Base-by-base conservation (phyloP, 1,140 invertebrate species). In the Anoplophora glabripennis region DNA sequence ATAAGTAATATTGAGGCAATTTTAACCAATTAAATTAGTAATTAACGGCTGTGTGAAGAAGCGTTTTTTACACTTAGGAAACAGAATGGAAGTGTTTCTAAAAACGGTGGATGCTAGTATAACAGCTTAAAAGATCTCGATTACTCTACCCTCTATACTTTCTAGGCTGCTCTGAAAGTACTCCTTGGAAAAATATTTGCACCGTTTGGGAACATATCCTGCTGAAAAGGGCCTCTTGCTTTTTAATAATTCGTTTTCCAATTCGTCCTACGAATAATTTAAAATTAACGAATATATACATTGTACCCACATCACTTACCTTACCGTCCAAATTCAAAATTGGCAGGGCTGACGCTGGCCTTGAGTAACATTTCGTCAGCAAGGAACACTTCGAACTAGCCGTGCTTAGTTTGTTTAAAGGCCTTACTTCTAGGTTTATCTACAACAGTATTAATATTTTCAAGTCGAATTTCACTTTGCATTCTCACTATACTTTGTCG, bases 311-410 rank as follows among this genome's bases (percentile, higher is more conserved):
- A 33, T 11, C 12, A 36, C 45, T 53, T 37, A 57, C 49, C 46
- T 59, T 51, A 21, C 63, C 59, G n/a, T 61, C 51, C 18, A 59
- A 59, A 59, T 63, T 59, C 33, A 72, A 59, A 12, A 34, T 37
- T 17, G 69, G 63, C 11, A 66, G 36, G n/a, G 70, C 68, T 5
- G 70, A 72, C 8, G 53, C 67, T 3, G 70, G 69, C 56, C 70
- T 59, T 1, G 60, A 62, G 41, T 55, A 67, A 14, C 55, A 59
- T 56, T 62, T 70, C 3, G 55, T 59, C 33, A 63, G 58, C 14
- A 63, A 47, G 10, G 48, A 38, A 53, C 47, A 62, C 40, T 63
- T 69, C 8, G 60, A 62, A 53, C 61, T 66, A 7, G 64, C 64
- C 9, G 61, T 71, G 21, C 15, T 59, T n/a, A 49, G 40, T 35